Evolutionary conservation across 2,888 invertebrate genomes (phyloP).

Genomic region (Caenorhabditis parvicauda): DNA sequence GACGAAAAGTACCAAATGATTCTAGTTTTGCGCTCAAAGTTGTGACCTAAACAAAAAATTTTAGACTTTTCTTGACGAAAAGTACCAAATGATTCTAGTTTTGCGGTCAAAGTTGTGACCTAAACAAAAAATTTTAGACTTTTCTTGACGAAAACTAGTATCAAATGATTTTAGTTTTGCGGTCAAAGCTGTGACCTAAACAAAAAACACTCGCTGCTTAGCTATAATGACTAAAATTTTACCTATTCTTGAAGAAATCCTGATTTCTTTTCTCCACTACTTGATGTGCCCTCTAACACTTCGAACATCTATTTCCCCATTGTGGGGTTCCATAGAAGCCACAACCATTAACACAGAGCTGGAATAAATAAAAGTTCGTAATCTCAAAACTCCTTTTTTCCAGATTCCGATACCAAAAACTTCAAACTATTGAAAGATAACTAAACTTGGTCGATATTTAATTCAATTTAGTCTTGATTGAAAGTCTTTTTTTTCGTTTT

Average conservation of each 20-base stretch:
- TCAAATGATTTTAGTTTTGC: not conserved
- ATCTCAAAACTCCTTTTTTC: not conserved
- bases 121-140: not conserved
- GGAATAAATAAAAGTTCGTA: conserved; percentile 6
- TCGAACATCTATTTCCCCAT: conserved; percentile 96
- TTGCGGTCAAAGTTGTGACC: too few relatives aligned
- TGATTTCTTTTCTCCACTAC: conserved; percentile 60
- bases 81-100: too few relatives aligned
- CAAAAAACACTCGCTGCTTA: not conserved
- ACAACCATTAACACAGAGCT: conserved; percentile 72
- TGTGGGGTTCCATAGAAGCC: conserved; percentile 95
- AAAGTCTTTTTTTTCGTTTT: too few relatives aligned
- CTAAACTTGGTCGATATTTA: too few relatives aligned
- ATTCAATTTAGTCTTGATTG: too few relatives aligned
- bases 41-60: too few relatives aligned
- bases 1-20: too few relatives aligned
- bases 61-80: too few relatives aligned
- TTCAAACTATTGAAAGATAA: conserved; percentile 1
- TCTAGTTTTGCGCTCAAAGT: too few relatives aligned
- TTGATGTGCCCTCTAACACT: conserved; percentile 80
- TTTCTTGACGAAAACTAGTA: not conserved
- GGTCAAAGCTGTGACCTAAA: not conserved
- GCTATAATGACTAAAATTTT: not conserved
- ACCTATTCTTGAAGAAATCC: conserved; percentile 57
- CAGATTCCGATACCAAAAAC: not conserved